These are phyloP conservation scores for Myotis findleyi DNA, from an alignment of 2,797 vertebrate species.

Conservation along the genomic window DNA sequence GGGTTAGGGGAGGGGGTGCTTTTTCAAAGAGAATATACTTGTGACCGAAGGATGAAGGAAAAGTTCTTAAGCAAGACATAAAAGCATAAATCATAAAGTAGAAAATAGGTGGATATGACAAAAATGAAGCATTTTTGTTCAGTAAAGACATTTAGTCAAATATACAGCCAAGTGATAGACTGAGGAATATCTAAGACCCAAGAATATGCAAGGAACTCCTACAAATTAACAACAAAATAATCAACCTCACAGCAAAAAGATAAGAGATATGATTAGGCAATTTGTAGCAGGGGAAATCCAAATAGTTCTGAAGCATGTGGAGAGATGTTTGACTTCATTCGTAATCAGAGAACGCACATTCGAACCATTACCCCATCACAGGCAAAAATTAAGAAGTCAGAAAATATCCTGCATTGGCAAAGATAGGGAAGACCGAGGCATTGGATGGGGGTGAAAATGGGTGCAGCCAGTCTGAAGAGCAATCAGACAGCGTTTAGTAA, in stretches of 20 bases:
- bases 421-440: neutral
- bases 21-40: neutral
- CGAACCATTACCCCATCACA: neutral
- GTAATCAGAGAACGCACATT: slow-evolving; percentile 40
- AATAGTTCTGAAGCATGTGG: neutral
- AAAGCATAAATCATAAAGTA: neutral
- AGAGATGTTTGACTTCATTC: slow-evolving; percentile 5
- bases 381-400: slow-evolving; percentile 33
- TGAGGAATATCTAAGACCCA: neutral
- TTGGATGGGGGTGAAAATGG: neutral
- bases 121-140: neutral
- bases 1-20: neutral
- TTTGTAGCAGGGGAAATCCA: neutral
- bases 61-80: neutral
- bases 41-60: neutral
- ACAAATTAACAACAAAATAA: slow-evolving; percentile 2
- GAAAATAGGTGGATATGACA: neutral
- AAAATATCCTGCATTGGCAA: neutral
- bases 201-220: neutral
- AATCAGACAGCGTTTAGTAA: neutral
- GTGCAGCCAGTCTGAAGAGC: neutral
- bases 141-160: neutral
- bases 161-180: neutral
- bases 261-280: neutral
- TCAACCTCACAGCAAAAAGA: neutral